Evolutionary conservation across 2,113 vertebrate genomes (phyloP).

Genomic region (Euleptes europaea): DNA sequence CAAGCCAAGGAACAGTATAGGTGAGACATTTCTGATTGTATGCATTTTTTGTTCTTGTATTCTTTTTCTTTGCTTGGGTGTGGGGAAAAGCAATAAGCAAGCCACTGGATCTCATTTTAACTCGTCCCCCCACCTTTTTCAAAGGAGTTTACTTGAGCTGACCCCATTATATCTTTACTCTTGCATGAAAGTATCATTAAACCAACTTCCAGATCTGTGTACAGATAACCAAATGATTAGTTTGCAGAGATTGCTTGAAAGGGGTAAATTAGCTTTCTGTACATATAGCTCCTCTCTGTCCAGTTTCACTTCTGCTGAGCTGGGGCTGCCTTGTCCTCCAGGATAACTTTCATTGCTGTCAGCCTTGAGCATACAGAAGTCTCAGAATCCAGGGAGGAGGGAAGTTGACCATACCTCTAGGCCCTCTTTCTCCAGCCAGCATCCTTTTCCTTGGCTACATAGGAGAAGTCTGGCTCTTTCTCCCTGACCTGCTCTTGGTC

Average conservation of each 20-base stretch:
- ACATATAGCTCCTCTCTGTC: background rate
- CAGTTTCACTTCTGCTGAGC: too few relatives aligned
- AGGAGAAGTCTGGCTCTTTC: too few relatives aligned
- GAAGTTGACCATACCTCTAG: too few relatives aligned
- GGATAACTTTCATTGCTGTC: too few relatives aligned
- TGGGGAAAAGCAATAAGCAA: background rate
- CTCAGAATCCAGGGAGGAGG: too few relatives aligned
- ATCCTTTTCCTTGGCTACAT: too few relatives aligned
- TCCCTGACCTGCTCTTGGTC: too few relatives aligned
- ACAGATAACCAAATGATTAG: background rate
- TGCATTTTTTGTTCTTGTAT: constrained; percentile 13
- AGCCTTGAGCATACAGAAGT: too few relatives aligned
- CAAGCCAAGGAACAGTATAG: constrained; percentile 97
- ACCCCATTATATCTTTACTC: rapidly evolving
- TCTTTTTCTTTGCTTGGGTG: constrained; percentile 8
- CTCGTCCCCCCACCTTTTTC: background rate
- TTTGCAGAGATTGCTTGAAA: background rate
- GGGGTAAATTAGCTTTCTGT: background rate
- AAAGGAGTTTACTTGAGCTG: background rate
- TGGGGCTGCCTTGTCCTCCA: too few relatives aligned
- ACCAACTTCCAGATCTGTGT: background rate
- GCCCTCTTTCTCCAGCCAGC: too few relatives aligned
- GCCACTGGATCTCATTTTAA: background rate
- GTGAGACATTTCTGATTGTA: constrained; percentile 69
- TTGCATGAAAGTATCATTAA: background rate